Conservation (phyloP, 1,140 invertebrate genomes). For the Danaus plexippus region DNA sequence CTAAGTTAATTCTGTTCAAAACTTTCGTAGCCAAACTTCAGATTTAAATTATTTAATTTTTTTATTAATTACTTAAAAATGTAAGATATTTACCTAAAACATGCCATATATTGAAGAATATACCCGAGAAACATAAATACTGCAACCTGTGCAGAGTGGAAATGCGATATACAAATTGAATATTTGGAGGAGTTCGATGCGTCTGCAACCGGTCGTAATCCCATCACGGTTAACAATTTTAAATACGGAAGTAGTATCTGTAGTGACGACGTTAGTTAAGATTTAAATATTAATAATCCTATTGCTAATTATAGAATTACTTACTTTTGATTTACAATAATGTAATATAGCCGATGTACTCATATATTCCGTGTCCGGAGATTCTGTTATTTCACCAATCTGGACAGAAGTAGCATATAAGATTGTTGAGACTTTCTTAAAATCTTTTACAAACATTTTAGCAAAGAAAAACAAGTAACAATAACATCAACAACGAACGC, state of each 20-base stretch:
- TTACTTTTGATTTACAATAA: slow-evolving; percentile 82
- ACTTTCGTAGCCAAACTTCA: too few species aligned
- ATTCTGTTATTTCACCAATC: slow-evolving; percentile 78
- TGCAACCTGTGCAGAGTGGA: slow-evolving; percentile 79
- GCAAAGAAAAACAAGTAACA: too few species aligned
- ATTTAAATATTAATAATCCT: neutral
- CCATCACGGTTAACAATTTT: slow-evolving; percentile 79
- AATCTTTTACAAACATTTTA: too few species aligned
- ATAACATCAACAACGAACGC: too few species aligned
- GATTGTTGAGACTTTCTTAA: too few species aligned
- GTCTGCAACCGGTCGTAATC: slow-evolving; percentile 79
- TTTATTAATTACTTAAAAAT: too few species aligned
- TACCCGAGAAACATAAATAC: slow-evolving; percentile 79
- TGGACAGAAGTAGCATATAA: slow-evolving; percentile 25
- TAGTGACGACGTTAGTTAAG: slow-evolving; percentile 22
- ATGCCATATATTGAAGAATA: slow-evolving; percentile 82
- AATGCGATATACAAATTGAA: slow-evolving; percentile 74
- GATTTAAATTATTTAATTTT: too few species aligned
- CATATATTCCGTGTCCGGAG: slow-evolving; percentile 76
- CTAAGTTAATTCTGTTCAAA: too few species aligned
- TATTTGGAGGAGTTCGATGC: slow-evolving; percentile 72
- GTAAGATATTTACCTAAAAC: slow-evolving; percentile 74
- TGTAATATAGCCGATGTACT: slow-evolving; percentile 82
- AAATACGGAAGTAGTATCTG: slow-evolving; percentile 83
- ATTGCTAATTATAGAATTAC: slow-evolving; percentile 10